Base-by-base conservation (phyloP, 2,888 invertebrate species). In the Penaeus monodon region DNA sequence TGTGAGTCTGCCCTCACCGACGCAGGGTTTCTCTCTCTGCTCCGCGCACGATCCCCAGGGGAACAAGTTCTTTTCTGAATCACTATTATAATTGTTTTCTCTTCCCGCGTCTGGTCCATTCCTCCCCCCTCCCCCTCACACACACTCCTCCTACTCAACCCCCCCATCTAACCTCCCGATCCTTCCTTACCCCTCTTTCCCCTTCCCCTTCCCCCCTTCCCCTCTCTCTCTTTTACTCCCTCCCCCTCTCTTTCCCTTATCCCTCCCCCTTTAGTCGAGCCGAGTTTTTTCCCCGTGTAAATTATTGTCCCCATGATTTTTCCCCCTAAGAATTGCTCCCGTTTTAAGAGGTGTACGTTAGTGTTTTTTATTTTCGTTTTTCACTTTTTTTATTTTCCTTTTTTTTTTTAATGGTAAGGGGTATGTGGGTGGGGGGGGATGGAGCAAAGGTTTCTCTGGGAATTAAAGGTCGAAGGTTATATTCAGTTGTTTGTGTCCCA, bases 81-180 rank as follows among this genome's bases (percentile, higher is more conserved):
- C n/a, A 73, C 80, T 81, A 73, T 85, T 85, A 85, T 85, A 85
- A 85, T 81, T 85, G 85, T 81, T 85, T 79, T 85, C 81, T 81
- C 85, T 80, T 73, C 70, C 70, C 77, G 84, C 78, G 78, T 68
- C 78, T n/a, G 64, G 78, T 33, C 77, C 74, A 80, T 79, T 70
- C 49, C 57, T 74, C 64, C 65, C 27, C 85, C 33, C 29, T 65
- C 81, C 74, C 80, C 80, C 85, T 65, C 80, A 29, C 79, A 27
- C 38, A 38, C 65, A 29, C 70, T 70, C 14, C 33, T 24, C 70
- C 68, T 68, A 14, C 17, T 29, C 33, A 29, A 70, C 33, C 17
- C 57, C 57, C 17, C 57, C 57, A 4, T 17, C 17, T 57, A 17
- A 14, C 17, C 14, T 17, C 17, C 17, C 17, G 12, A 3, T 20